A percentile compares a stretch with the other conserved stretches of the same genome.
phyloP scores from a whole-genome alignment of 2,888 invertebrate species.

The Temnothorax ravouxi region DNA sequence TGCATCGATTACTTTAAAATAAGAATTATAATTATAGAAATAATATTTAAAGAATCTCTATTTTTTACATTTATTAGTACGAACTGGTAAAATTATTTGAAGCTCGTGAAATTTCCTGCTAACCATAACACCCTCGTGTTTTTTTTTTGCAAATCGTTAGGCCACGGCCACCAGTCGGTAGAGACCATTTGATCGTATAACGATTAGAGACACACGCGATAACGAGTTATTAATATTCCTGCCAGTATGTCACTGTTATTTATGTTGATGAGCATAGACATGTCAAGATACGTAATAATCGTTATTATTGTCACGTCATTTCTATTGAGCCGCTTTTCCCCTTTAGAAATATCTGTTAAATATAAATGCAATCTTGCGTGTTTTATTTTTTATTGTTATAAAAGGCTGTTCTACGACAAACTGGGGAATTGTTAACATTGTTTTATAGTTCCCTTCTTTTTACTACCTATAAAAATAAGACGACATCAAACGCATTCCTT shows the following conservation, averaged over 20 bases:
- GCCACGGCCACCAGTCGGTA: neutral
- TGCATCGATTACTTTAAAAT: neutral
- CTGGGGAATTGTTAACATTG: neutral
- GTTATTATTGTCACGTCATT: neutral
- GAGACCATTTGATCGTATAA: neutral
- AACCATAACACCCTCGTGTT: neutral
- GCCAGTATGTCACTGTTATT: neutral
- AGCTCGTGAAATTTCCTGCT: neutral
- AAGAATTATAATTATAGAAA: neutral
- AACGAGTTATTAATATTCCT: neutral
- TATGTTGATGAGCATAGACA: neutral
- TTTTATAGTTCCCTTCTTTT: neutral
- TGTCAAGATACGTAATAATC: neutral
- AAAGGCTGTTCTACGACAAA: neutral
- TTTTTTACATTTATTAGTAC: no score
- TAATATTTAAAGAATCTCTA: neutral
- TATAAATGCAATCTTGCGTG: neutral
- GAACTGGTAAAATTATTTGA: neutral
- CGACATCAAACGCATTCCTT: neutral
- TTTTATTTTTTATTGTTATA: neutral
- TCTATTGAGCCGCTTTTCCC: neutral
- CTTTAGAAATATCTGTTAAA: neutral
- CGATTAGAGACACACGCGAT: neutral
- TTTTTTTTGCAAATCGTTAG: neutral
- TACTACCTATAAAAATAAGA: neutral